These are phyloP conservation scores for Typhlomys cinereus DNA, from an alignment of 2,113 vertebrate genomes.

Conservation along the genomic window DNA sequence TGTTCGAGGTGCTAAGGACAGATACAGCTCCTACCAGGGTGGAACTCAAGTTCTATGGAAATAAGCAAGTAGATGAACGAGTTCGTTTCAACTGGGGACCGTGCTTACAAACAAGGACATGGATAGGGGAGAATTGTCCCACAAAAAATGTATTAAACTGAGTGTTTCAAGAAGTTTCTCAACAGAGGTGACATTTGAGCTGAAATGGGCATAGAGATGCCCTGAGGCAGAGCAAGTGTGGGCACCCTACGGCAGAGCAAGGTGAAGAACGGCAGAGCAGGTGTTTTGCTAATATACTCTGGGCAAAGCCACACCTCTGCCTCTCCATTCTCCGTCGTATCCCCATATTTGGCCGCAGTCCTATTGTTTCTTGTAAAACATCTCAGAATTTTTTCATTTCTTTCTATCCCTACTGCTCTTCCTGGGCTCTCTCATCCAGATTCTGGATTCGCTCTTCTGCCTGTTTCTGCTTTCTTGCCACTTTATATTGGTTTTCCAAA, in stretches of 20 bases:
- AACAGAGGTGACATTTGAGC: neutral
- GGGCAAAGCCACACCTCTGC: neutral
- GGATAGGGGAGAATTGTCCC: neutral
- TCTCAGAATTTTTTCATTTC: neutral
- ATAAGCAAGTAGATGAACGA: neutral
- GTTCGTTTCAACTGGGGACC: neutral
- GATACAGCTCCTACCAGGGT: neutral
- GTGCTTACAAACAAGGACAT: neutral
- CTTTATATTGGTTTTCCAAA: neutral
- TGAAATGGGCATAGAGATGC: neutral
- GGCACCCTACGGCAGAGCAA: neutral
- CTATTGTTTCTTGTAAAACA: neutral
- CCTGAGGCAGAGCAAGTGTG: neutral
- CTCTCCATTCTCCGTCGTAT: neutral
- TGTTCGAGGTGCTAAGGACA: neutral
- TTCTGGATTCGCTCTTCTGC: neutral
- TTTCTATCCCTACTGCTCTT: neutral
- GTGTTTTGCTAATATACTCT: neutral
- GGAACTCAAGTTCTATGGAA: neutral
- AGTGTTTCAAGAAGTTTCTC: neutral
- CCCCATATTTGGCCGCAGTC: neutral
- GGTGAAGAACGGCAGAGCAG: neutral
- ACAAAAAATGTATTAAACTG: neutral
- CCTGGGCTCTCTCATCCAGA: neutral
- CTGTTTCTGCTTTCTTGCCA: slow-evolving; percentile 18